Percentiles rank a stretch among this genome's conserved stretches.
Conservation (phyloP, 2,797 vertebrate genomes). For the Sternarchorhynchus goeldii region DNA sequence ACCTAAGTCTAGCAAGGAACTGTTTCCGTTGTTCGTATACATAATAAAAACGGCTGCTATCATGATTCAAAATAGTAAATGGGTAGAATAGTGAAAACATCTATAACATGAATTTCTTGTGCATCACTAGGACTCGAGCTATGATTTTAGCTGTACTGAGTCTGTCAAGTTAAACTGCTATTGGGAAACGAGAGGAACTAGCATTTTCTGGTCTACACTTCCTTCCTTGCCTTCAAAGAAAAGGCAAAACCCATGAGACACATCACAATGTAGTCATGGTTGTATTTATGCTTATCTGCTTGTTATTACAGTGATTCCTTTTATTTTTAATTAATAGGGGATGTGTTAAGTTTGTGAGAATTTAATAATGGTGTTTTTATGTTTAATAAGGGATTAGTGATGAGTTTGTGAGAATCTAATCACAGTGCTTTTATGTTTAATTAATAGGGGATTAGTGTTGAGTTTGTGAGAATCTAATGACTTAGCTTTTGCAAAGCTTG, state of each 20-base stretch:
- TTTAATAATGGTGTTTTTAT: no score
- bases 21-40: neutral
- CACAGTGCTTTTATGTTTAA: no score
- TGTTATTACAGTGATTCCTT: no score
- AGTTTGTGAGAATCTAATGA: no score
- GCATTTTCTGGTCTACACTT: neutral
- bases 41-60: neutral
- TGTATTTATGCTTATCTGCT: neutral
- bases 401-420: no score
- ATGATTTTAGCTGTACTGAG: neutral
- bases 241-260: neutral
- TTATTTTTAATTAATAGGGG: no score
- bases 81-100: no score
- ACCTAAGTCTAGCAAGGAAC: neutral
- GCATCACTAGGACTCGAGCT: neutral
- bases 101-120: neutral
- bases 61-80: neutral
- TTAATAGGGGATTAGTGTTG: no score
- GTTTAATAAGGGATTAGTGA: no score
- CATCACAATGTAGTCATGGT: no score
- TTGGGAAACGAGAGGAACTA: neutral
- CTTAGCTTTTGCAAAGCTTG: no score
- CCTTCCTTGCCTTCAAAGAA: neutral
- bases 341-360: no score
- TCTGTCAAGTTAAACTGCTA: neutral